phyloP scores from a whole-genome alignment of 2,113 vertebrate species.

The Octodon degus region DNA sequence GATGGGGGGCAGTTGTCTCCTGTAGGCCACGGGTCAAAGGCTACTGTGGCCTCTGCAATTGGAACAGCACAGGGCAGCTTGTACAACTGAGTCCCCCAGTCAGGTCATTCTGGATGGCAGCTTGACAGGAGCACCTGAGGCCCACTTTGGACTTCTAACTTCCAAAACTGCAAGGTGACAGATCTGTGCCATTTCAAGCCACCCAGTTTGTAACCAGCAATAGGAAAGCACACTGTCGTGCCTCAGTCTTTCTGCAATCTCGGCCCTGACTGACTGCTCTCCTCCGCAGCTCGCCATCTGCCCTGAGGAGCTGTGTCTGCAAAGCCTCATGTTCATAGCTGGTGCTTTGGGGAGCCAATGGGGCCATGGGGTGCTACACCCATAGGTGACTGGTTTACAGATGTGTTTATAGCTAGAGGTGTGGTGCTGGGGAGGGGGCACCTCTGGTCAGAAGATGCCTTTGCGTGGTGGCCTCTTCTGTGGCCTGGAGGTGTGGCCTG shows the following conservation, averaged over 20 bases:
- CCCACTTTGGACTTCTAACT: background rate
- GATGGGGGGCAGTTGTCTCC: background rate
- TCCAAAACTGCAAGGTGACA: background rate
- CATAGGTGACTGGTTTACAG: background rate
- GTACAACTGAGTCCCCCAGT: too few species aligned
- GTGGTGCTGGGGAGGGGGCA: background rate
- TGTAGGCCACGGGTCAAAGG: background rate
- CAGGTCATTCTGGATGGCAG: background rate
- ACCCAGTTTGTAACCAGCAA: background rate
- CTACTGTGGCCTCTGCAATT: background rate
- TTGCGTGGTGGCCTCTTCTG: too few species aligned
- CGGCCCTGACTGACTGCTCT: background rate
- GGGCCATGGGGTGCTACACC: background rate
- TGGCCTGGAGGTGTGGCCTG: background rate
- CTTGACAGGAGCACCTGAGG: background rate
- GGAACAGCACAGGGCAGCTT: background rate
- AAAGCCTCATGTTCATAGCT: background rate
- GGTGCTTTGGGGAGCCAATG: background rate
- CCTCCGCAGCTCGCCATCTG: background rate
- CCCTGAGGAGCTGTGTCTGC: background rate
- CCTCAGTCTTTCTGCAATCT: background rate
- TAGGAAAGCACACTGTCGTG: background rate
- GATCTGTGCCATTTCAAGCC: background rate
- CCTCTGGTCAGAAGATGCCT: background rate
- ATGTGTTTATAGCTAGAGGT: background rate